Evolutionary conservation across 2,888 invertebrate species (phyloP), one percentile per base, ranked within the genome.

Genomic region (Heteropelma amictum): DNA sequence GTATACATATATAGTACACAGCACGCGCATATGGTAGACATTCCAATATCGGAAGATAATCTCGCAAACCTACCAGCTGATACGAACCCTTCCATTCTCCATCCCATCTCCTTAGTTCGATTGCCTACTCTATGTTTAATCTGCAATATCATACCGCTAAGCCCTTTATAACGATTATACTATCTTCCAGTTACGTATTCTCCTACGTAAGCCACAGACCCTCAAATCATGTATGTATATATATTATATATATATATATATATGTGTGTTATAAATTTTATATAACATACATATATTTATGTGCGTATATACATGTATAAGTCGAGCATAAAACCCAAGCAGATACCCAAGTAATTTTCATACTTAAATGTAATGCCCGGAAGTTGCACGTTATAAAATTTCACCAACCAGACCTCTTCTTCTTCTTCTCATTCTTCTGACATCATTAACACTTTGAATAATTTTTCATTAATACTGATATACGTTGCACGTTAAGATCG

Each of bases 11-110:
- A 47, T 49, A 23, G 47, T 45, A 64, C 51, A 58, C 47, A 56
- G 60, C 51, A 54, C 64, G 54, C 45, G 53, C 58, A 58, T 51
- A 71, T 51, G 21, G 53, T 54, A 70, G 47, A 53, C 74, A 64
- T 60, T 64, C 74, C 74, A 74, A 65, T 70, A 70, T 74, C 70
- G 70, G 42, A 74, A 65, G 70, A 67, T 74, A 60, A 74, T 74
- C 74, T 65, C 47, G 64, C 63, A 64, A 64, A 73, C 68, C 72
- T 68, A 73, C 56, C 63, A 63, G 61, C 72, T 61, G 67, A 72
- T 72, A 72, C 56, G 14, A 21, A 42, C 26, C 8, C 12, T 30
- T 21, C 17, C 28, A 5, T 5, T 6, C 30, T 8, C 51, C 17
- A 8, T 10, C 38, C 19, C 21, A 17, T 21, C 51, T 28, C 47